A percentile compares a stretch with the other conserved stretches of the same genome.
These are phyloP conservation scores for Phyllotis vaccarum DNA, from an alignment of 2,797 vertebrate genomes.

Conservation along the genomic window DNA sequence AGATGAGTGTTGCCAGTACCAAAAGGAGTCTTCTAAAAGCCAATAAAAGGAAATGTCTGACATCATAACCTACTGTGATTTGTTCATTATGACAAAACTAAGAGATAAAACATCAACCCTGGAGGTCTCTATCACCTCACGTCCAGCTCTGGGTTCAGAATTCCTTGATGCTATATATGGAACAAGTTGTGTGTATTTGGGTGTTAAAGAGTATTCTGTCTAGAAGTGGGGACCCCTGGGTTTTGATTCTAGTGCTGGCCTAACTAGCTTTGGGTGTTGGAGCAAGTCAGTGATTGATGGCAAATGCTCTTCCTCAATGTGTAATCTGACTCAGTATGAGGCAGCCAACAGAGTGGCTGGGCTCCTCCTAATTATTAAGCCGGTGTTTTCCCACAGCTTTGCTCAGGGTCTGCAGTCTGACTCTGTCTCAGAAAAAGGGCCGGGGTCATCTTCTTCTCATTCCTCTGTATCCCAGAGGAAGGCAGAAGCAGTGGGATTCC, in stretches of 20 bases:
- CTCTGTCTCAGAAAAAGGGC: neutral
- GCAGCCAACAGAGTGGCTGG: neutral
- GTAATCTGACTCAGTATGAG: conserved; percentile 18
- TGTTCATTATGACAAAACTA: conserved; percentile 34
- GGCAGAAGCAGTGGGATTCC: neutral
- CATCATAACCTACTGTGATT: neutral
- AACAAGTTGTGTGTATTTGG: too few relatives aligned
- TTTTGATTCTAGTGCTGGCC: neutral
- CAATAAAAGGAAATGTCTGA: conserved; percentile 73
- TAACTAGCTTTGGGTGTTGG: neutral
- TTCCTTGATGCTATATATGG: neutral
- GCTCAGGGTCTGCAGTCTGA: neutral
- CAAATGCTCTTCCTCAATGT: neutral
- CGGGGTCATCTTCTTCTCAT: neutral
- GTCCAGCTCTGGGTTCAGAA: neutral
- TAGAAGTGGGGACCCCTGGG: neutral
- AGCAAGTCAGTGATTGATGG: neutral
- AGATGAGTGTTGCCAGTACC: neutral
- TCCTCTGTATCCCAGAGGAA: neutral
- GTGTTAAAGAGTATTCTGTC: neutral
- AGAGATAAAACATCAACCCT: neutral
- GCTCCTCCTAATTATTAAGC: neutral
- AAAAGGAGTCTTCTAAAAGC: conserved; percentile 44
- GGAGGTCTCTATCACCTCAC: neutral
- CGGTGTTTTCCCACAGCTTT: neutral